A percentile compares a stretch with the other conserved stretches of the same genome.
Evolutionary conservation across 2,797 vertebrate species (phyloP).

Genomic region (Bovichtus variegatus): DNA sequence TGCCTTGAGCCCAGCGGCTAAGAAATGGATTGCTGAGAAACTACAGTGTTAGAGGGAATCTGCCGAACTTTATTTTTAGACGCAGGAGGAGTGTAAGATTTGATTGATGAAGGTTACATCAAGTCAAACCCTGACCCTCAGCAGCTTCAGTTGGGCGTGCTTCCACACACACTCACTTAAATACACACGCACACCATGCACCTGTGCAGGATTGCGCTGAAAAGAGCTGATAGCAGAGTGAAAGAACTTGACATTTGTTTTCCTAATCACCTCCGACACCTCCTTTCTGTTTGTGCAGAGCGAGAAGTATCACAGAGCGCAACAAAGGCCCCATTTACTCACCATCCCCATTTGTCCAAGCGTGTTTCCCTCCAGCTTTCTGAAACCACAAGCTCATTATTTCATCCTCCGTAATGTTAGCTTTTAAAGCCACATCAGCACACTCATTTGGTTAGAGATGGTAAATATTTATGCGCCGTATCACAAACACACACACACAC

Average conservation of each 20-base stretch:
- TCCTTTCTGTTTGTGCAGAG: constrained; percentile 75
- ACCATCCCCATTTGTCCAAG: constrained; percentile 71
- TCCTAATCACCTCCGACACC: constrained; percentile 76
- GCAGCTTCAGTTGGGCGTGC: constrained; percentile 36
- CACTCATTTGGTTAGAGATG: constrained; percentile 69
- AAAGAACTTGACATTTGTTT: constrained; percentile 82
- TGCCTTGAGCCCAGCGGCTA: background rate
- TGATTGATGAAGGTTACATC: constrained; percentile 19
- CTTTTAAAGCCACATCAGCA: constrained; percentile 76
- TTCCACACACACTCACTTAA: constrained; percentile 35
- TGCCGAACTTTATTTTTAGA: constrained; percentile 12
- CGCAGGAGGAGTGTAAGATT: background rate
- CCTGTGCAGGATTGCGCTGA: constrained; percentile 64
- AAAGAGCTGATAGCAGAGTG: constrained; percentile 72
- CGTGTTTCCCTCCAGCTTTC: constrained; percentile 69
- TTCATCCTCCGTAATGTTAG: constrained; percentile 72
- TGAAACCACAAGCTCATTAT: constrained; percentile 79
- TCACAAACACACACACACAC: constrained; percentile 26
- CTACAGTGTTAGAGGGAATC: background rate
- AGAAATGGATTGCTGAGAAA: background rate
- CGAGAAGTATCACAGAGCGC: constrained; percentile 64
- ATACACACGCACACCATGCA: constrained; percentile 40
- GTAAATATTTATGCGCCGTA: constrained; percentile 75
- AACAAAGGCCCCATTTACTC: constrained; percentile 79
- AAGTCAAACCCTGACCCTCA: constrained; percentile 28